phyloP scores from a whole-genome alignment of 2,888 invertebrate species.

The Drepana falcataria region DNA sequence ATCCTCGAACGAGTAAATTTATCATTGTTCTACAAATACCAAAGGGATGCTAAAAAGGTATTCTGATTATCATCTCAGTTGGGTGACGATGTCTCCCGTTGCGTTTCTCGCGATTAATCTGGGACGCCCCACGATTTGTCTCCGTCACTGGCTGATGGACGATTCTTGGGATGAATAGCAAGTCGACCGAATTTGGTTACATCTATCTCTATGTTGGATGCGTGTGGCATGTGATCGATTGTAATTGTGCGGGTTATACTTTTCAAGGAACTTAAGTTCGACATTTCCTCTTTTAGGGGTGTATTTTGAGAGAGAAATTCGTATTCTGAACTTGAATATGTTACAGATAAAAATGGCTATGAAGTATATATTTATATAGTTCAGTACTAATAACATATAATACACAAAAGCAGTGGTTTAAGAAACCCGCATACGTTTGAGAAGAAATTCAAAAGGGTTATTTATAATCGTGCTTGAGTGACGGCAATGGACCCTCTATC shows the following conservation, averaged over 20 bases:
- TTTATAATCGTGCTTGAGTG: too few species aligned
- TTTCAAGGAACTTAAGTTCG: neutral
- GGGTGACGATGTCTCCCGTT: slow-evolving; percentile 6
- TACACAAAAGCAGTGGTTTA: too few species aligned
- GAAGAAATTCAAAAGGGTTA: too few species aligned
- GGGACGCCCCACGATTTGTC: slow-evolving; percentile 21
- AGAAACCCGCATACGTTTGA: too few species aligned
- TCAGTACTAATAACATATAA: too few species aligned
- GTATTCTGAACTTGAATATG: too few species aligned
- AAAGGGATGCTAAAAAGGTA: slow-evolving; percentile 1
- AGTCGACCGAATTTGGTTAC: slow-evolving; percentile 3
- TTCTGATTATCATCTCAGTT: slow-evolving; percentile 3
- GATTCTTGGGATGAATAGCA: slow-evolving; percentile 8
- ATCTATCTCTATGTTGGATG: neutral
- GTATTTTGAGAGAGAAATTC: too few species aligned
- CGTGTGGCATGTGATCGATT: neutral
- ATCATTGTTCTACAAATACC: neutral
- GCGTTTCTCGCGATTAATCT: slow-evolving; percentile 24
- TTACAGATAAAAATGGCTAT: too few species aligned
- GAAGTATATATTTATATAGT: too few species aligned
- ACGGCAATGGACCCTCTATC: too few species aligned
- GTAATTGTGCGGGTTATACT: neutral
- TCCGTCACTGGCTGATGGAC: slow-evolving; percentile 21
- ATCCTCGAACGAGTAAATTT: neutral
- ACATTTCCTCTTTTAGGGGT: too few species aligned